Percentiles rank a stretch among this genome's conserved stretches.
Conservation (phyloP, 2,113 vertebrate genomes). For the Phrynosoma platyrhinos region DNA sequence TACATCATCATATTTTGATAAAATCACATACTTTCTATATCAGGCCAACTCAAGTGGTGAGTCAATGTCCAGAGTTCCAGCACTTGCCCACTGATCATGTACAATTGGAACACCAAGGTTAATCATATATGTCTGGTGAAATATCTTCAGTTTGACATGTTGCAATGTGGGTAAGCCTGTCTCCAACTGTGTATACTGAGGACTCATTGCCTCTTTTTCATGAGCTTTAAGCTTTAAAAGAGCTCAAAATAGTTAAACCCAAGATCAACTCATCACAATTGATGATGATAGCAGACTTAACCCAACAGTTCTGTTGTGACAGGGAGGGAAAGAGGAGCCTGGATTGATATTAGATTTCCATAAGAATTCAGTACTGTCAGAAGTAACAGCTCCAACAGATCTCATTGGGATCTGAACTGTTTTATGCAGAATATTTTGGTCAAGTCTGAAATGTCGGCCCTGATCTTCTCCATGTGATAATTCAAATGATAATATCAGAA, state of each 20-base stretch:
- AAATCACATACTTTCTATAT: no score
- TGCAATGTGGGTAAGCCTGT: background rate
- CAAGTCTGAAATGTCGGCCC: slow-evolving; percentile 31
- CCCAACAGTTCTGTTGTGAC: background rate
- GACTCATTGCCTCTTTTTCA: background rate
- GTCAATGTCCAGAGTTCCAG: background rate
- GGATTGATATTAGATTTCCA: background rate
- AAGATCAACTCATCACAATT: background rate
- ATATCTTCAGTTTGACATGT: background rate
- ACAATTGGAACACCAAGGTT: background rate
- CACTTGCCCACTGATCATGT: background rate
- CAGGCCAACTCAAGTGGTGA: background rate
- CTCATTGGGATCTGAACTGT: slow-evolving; percentile 28
- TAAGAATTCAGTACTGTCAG: background rate
- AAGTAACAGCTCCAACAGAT: slow-evolving; percentile 4
- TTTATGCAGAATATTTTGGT: slow-evolving; percentile 55
- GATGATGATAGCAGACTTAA: background rate
- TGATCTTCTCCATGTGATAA: slow-evolving; percentile 53
- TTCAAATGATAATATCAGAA: slow-evolving; percentile 52
- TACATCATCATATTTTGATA: no score
- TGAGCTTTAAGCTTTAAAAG: background rate
- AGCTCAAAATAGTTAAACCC: background rate
- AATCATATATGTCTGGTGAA: background rate
- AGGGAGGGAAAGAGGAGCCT: background rate
- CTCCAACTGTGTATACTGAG: no score